phyloP scores from a whole-genome alignment of 2,888 invertebrate genomes.

The Caenorhabditis zanzibari region DNA sequence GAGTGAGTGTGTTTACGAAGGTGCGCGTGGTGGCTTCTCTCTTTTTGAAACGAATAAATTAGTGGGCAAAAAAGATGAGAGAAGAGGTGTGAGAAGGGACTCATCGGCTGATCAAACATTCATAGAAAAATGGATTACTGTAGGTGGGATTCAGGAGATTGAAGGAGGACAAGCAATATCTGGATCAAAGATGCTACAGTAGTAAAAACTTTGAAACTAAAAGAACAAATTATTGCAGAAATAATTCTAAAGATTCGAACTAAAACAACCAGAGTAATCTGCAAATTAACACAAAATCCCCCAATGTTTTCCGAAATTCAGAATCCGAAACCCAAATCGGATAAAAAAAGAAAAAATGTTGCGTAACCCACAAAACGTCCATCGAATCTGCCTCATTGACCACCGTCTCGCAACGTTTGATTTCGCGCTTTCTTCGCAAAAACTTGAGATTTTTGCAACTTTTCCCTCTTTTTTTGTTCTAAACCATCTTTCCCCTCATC shows the following conservation, averaged over 20 bases:
- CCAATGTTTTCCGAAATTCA: neutral
- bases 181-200: too few relatives aligned
- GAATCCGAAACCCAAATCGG: neutral
- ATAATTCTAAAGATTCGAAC: too few relatives aligned
- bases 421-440: slow-evolving; percentile 35
- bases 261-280: too few relatives aligned
- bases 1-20: slow-evolving; percentile 38
- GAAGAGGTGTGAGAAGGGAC: slow-evolving; percentile 30
- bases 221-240: too few relatives aligned
- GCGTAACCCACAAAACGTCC: slow-evolving; percentile 39
- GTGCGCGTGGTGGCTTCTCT: slow-evolving; percentile 29
- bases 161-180: neutral
- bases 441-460: slow-evolving; percentile 36
- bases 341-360: slow-evolving; percentile 23
- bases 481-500: neutral
- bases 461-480: slow-evolving; percentile 26
- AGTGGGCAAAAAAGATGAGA: neutral
- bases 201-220: too few relatives aligned
- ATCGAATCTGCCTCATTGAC: slow-evolving; percentile 27
- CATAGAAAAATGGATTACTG: slow-evolving; percentile 35
- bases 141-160: neutral
- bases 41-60: slow-evolving; percentile 42
- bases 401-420: slow-evolving; percentile 42
- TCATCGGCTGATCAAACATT: slow-evolving; percentile 38
- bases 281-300: too few relatives aligned